These are phyloP conservation scores for Barypeithes pellucidus DNA, from an alignment of 2,888 invertebrate genomes.

Conservation along the genomic window DNA sequence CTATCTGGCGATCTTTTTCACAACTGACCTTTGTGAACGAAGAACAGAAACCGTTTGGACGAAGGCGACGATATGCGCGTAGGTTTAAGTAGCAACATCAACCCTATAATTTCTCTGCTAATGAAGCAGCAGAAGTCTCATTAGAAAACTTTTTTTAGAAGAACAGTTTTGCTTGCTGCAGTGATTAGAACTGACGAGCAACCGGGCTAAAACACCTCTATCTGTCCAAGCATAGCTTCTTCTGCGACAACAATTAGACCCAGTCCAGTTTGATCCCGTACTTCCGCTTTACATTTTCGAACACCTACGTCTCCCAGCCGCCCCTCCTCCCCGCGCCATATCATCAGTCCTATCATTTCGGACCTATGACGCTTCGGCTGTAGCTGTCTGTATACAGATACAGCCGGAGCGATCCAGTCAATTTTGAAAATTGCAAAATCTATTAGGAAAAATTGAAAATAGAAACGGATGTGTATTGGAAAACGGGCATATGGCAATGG, in stretches of 20 bases:
- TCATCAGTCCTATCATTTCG: constrained; percentile 63
- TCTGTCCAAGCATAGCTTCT: too few relatives aligned
- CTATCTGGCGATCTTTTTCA: too few relatives aligned
- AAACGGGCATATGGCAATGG: constrained; percentile 45
- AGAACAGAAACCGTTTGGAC: too few relatives aligned
- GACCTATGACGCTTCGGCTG: constrained; percentile 55
- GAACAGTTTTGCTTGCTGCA: too few relatives aligned
- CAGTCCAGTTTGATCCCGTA: constrained; percentile 3
- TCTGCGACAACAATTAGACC: not conserved
- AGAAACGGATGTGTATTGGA: constrained; percentile 33
- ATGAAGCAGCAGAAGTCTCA: too few relatives aligned
- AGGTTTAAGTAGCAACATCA: too few relatives aligned
- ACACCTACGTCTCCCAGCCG: constrained; percentile 27
- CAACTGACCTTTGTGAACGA: too few relatives aligned
- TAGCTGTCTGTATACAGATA: constrained; percentile 24
- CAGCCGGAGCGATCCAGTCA: constrained; percentile 55
- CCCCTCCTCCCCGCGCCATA: not conserved
- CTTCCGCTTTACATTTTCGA: constrained; percentile 30
- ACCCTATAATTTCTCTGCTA: too few relatives aligned
- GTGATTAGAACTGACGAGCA: too few relatives aligned
- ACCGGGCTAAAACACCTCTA: too few relatives aligned
- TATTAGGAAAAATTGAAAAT: constrained; percentile 61
- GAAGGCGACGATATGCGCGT: too few relatives aligned
- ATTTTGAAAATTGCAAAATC: constrained; percentile 68
- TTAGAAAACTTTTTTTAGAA: too few relatives aligned